Evolutionary conservation across 2,888 invertebrate genomes (phyloP), one percentile per base, ranked within the genome.

Genomic region (Drosophila neoperkinsi): DNA sequence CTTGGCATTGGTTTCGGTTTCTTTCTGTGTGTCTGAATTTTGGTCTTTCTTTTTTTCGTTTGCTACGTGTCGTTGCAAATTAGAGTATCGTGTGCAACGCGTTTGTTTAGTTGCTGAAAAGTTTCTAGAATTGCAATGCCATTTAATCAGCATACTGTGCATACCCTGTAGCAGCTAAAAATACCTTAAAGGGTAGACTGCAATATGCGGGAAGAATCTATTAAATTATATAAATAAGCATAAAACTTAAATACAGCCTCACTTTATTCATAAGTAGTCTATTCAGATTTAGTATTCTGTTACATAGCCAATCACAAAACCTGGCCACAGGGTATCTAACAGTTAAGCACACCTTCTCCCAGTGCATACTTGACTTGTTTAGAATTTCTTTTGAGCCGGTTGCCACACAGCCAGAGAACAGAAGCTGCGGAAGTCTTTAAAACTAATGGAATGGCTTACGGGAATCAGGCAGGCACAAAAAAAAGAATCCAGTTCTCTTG

Each of bases 371-470:
- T 9, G 21, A 11, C 21, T 31, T 10, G 21, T n/a, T 41, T 59
- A 4, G 10, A 10, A 38, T 11, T n/a, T 36, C 38, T 38, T 62
- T 56, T 28, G 43, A 80, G 86, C 88, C 88, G 74, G 81, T 84
- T 84, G 86, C 84, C 86, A 86, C 84, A 88, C 83, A 82, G 51
- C 60, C 51, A 25, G 3, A 55, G 56, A 68, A 79, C 84, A 86
- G 87, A 72, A 84, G 89, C 84, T 74, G 75, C 84, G 87, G 87
- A 84, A 84, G 82, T 82, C 57, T 73, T 83, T 83, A 83, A 74
- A 30, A 71, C 71, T 83, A 60, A 73, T 76, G 83, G 66, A 83
- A 88, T 86, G 57, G 60, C 81, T 88, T 88, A 59, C 49, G 69
- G 52, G 64, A 73, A 70, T 21, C 38, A 21, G 55, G 38, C 77